Percentiles rank a stretch among this genome's conserved stretches.
These are phyloP conservation scores for Catharus ustulatus DNA, from an alignment of 2,797 vertebrate species.

Conservation along the genomic window DNA sequence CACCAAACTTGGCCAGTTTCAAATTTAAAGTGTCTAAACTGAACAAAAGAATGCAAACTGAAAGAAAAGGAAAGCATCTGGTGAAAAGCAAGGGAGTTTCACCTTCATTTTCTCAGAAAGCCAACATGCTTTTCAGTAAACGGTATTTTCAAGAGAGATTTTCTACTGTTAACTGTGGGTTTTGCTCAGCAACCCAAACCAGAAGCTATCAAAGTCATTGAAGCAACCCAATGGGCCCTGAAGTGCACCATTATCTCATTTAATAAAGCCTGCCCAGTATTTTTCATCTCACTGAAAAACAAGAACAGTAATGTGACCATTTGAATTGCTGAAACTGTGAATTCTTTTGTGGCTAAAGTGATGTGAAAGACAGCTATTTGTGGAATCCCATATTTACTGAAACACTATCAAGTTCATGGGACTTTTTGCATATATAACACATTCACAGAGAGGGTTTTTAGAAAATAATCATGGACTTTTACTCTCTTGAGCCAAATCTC, in stretches of 20 bases:
- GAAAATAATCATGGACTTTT: background rate
- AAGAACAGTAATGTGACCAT: background rate
- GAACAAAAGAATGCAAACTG: background rate
- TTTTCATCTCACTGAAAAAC: slow-evolving; percentile 4
- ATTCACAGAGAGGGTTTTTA: background rate
- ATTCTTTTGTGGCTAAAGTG: background rate
- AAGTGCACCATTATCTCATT: background rate
- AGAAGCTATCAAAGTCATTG: background rate
- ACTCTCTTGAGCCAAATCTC: background rate
- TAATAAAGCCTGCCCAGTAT: background rate
- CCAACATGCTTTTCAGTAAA: background rate
- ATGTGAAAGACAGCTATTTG: background rate
- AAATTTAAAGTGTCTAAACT: background rate
- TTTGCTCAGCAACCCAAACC: background rate
- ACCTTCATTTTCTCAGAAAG: background rate
- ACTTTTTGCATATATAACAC: background rate
- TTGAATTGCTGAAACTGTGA: background rate
- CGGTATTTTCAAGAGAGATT: background rate
- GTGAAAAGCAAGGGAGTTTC: background rate
- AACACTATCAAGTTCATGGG: background rate
- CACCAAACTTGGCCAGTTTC: background rate
- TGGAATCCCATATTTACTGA: background rate
- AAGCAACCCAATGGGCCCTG: background rate
- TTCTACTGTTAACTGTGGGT: background rate
- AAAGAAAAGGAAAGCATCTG: background rate